Conservation (phyloP, 2,797 vertebrate genomes). For the Chiroxiphia lanceolata region DNA sequence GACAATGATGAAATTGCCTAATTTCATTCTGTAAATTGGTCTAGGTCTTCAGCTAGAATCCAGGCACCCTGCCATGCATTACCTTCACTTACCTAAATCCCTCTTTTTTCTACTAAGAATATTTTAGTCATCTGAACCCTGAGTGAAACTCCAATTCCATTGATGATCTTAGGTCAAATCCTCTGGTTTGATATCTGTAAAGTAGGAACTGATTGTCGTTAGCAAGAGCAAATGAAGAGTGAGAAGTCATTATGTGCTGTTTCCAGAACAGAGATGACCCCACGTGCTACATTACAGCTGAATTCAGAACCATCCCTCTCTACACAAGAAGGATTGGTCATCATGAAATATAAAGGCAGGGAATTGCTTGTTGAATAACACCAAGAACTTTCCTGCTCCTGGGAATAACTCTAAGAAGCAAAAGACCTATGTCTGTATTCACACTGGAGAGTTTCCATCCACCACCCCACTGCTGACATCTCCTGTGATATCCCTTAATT, state of each 20-base stretch:
- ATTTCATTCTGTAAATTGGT: neutral
- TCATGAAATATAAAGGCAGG: neutral
- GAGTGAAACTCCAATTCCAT: neutral
- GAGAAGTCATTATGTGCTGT: neutral
- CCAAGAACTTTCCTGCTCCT: neutral
- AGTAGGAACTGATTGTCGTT: neutral
- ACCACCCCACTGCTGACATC: neutral
- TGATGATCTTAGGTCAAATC: neutral
- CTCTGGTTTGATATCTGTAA: neutral
- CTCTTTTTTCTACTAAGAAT: neutral
- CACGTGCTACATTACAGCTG: neutral
- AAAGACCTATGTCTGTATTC: neutral
- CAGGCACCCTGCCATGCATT: neutral
- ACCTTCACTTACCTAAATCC: neutral
- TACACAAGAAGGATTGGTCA: neutral
- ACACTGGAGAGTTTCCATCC: neutral
- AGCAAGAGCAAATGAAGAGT: neutral
- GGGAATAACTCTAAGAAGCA: neutral
- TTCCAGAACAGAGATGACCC: neutral
- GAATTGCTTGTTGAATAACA: neutral
- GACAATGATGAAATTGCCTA: neutral
- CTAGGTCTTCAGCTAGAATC: neutral
- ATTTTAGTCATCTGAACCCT: neutral
- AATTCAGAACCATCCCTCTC: neutral
- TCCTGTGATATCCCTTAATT: neutral